Evolutionary conservation across 2,888 invertebrate genomes (phyloP).

Genomic region (Drosophila atroscutellata): DNA sequence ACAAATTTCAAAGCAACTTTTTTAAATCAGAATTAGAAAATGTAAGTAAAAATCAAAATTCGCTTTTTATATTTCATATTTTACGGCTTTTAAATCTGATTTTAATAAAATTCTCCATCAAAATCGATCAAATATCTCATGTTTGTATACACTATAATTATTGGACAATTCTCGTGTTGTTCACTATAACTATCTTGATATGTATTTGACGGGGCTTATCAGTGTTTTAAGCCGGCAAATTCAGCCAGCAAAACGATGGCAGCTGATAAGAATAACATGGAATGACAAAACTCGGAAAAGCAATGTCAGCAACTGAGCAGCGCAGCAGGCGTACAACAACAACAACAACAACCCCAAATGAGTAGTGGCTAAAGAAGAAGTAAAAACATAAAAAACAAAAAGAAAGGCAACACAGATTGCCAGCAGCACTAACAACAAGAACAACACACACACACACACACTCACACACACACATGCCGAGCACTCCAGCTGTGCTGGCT

Average conservation of each 20-base stretch:
- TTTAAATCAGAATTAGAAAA: not conserved
- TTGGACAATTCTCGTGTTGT: not conserved
- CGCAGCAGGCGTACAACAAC: slow-evolving; percentile 43
- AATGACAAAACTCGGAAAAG: slow-evolving; percentile 48
- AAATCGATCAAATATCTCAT: not conserved
- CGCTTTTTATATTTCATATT: not conserved
- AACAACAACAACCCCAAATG: slow-evolving; percentile 62
- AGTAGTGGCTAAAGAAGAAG: slow-evolving; percentile 48
- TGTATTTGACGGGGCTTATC: slow-evolving; percentile 24
- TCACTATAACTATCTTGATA: not conserved
- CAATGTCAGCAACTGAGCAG: slow-evolving; percentile 47
- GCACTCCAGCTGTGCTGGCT: slow-evolving; percentile 74
- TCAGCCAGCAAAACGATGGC: slow-evolving; percentile 30
- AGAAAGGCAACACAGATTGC: slow-evolving; percentile 64
- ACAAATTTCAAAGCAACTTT: not conserved
- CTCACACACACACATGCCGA: slow-evolving; percentile 29
- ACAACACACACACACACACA: slow-evolving; percentile 25
- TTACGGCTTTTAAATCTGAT: not conserved
- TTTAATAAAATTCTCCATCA: not conserved
- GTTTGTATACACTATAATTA: not conserved
- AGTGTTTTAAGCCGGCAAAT: slow-evolving; percentile 19
- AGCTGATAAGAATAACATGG: slow-evolving; percentile 46
- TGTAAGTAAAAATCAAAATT: not conserved
- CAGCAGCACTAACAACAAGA: slow-evolving; percentile 53
- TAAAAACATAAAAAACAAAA: slow-evolving; percentile 59